Conservation (phyloP, 2,888 invertebrate genomes). For the Clostera curtula region DNA sequence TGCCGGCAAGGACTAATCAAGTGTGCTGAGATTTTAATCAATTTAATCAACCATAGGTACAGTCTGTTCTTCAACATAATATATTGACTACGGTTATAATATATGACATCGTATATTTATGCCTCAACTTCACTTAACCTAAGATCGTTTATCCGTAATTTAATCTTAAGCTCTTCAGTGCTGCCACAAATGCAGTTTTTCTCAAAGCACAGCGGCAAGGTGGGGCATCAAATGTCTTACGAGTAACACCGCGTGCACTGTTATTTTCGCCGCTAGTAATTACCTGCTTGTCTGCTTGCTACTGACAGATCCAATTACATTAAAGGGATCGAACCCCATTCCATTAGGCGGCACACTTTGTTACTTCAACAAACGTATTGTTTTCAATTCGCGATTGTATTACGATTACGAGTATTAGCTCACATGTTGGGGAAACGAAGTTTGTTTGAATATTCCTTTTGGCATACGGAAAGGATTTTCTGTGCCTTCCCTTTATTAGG, state of each 20-base stretch:
- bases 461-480: neutral
- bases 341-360: constrained; percentile 45
- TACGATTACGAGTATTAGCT: constrained; percentile 20
- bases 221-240: constrained; percentile 43
- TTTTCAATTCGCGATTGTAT: constrained; percentile 32
- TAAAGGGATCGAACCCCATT: constrained; percentile 52
- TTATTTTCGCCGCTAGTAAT: constrained; percentile 62
- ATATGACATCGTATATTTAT: too few relatives aligned
- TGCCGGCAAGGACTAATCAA: too few relatives aligned
- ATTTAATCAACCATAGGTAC: too few relatives aligned
- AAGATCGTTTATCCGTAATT: too few relatives aligned
- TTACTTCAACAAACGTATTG: constrained; percentile 38
- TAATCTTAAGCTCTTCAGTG: too few relatives aligned
- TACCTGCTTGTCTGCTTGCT: constrained; percentile 58
- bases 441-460: constrained; percentile 6
- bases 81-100: too few relatives aligned
- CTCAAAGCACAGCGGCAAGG: constrained; percentile 7
- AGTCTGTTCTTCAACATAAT: too few relatives aligned
- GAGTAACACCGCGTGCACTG: constrained; percentile 36
- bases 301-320: constrained; percentile 70
- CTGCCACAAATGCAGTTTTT: constrained; percentile 2
- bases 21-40: too few relatives aligned
- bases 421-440: constrained; percentile 8
- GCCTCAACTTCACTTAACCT: too few relatives aligned
- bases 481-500: constrained; percentile 7